Evolutionary conservation across 1,140 invertebrate species (phyloP).

Genomic region (Polypedilum vanderplanki): DNA sequence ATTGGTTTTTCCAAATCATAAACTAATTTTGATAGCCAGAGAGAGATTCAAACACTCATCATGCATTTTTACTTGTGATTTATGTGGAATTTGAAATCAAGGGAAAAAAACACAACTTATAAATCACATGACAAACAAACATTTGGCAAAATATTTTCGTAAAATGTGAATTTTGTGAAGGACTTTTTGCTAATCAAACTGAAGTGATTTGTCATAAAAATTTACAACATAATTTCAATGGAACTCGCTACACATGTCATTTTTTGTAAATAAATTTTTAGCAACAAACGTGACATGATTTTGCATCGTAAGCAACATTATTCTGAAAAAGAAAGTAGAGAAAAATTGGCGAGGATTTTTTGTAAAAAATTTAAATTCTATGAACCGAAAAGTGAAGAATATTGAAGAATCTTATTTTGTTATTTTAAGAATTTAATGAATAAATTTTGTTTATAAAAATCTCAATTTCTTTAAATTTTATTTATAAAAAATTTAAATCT

Average conservation of each 20-base stretch:
- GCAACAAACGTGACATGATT: background rate
- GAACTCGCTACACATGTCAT: background rate
- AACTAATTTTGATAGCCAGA: too few species aligned
- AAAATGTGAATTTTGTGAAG: background rate
- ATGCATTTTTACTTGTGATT: background rate
- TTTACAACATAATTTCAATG: background rate
- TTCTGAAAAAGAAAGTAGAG: background rate
- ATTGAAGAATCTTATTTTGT: too few species aligned
- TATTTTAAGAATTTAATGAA: background rate
- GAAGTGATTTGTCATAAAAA: background rate
- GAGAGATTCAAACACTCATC: too few species aligned
- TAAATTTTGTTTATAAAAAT: background rate
- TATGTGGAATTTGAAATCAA: background rate
- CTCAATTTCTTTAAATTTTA: too few species aligned
- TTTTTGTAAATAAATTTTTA: background rate
- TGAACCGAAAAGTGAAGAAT: background rate
- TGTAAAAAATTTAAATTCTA: background rate
- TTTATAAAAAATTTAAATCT: too few species aligned
- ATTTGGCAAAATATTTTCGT: background rate
- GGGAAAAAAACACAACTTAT: constrained; percentile 6
- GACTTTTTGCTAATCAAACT: background rate
- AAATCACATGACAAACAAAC: background rate
- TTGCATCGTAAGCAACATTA: background rate
- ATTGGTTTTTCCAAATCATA: too few species aligned
- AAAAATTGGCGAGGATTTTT: background rate